Percentiles rank a stretch among this genome's conserved stretches.
phyloP scores from a whole-genome alignment of 92 coral and sea anemone genomes.

The Epizoanthus fatuus region DNA sequence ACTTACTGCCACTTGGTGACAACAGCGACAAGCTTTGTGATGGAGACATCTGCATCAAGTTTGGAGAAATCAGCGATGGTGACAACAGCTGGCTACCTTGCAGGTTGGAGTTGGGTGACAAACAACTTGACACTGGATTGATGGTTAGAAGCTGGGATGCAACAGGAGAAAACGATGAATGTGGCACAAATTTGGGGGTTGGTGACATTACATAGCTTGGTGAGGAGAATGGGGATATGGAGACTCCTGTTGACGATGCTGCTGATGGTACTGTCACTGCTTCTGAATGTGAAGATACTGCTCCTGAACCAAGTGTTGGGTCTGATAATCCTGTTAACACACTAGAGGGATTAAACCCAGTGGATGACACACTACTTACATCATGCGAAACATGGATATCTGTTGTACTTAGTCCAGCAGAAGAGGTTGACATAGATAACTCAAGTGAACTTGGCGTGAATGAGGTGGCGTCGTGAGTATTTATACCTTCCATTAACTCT shows the following conservation, averaged over 20 bases:
- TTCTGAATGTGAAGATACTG: slow-evolving; percentile 56
- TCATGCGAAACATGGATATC: slow-evolving; percentile 42
- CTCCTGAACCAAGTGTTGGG: slow-evolving; percentile 79
- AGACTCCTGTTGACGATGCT: slow-evolving; percentile 54
- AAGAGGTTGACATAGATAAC: slow-evolving; percentile 25
- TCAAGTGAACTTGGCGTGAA: slow-evolving; percentile 33
- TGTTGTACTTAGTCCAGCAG: slow-evolving; percentile 20
- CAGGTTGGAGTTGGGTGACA: slow-evolving; percentile 83
- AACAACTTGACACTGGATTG: slow-evolving; percentile 75
- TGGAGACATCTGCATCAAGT: slow-evolving; percentile 77
- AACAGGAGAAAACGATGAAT: slow-evolving; percentile 79
- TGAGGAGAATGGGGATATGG: slow-evolving; percentile 74
- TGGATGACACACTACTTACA: not conserved
- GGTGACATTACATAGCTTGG: slow-evolving; percentile 88
- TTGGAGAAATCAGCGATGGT: slow-evolving; percentile 87
- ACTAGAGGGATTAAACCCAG: slow-evolving; percentile 34
- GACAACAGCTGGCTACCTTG: slow-evolving; percentile 82
- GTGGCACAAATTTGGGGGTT: slow-evolving; percentile 67
- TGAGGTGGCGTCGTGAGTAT: slow-evolving; percentile 18
- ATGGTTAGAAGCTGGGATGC: slow-evolving; percentile 90
- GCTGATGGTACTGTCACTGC: slow-evolving; percentile 39
- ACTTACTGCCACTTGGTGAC: slow-evolving; percentile 83
- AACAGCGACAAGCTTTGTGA: slow-evolving; percentile 86
- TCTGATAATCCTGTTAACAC: slow-evolving; percentile 73
- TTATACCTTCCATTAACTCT: slow-evolving; percentile 31